Evolutionary conservation across 1,140 invertebrate genomes (phyloP), one percentile per base, ranked within the genome.

Genomic region (Steinernema feltiae): DNA sequence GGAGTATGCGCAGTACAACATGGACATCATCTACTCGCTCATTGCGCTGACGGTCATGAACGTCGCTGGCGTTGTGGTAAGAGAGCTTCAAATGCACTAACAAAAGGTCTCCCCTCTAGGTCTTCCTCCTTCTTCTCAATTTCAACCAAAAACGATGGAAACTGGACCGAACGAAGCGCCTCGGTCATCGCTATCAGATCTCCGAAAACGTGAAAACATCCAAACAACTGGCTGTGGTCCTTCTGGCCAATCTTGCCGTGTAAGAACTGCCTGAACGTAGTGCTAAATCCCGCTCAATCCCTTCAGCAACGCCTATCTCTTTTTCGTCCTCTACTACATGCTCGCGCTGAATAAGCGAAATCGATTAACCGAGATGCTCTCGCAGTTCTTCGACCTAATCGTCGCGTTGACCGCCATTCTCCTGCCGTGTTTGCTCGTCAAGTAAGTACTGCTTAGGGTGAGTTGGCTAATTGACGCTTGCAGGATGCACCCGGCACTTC

Each of bases 321-420:
- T 63, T 21, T 63, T 63, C 53, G 53, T 63, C 24, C 53, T 63
- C 53, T 63, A 63, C 53, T 63, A 63, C 53, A 27, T 63, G 15
- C 24, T 63, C 2, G 53, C 53, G 7, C 7, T 63, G 24, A 63
- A 27, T 17, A 63, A 27, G 24, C 12, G 24, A 21, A 63, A 12
- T 63, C 53, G 53, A 12, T 63, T 63, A 7, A 63, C 53, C 3
- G 53, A 63, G 3, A 63, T 21, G 7, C 24, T 63, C 12, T 63
- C 53, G 2, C 53, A 63, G 53, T 63, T 63, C 24, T 63, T 63
- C 53, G 53, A 63, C 53, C 15, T 63, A 3, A 27, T 27, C 53
- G 53, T 27, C 2, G 53, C 53, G 3, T 15, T 21, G 2, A 21
- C 53, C 3, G 53, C 53, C 12, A 63, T 63, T 17, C 12, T 63